phyloP scores from a whole-genome alignment of 1,140 invertebrate species.

The Orchesella cincta region DNA sequence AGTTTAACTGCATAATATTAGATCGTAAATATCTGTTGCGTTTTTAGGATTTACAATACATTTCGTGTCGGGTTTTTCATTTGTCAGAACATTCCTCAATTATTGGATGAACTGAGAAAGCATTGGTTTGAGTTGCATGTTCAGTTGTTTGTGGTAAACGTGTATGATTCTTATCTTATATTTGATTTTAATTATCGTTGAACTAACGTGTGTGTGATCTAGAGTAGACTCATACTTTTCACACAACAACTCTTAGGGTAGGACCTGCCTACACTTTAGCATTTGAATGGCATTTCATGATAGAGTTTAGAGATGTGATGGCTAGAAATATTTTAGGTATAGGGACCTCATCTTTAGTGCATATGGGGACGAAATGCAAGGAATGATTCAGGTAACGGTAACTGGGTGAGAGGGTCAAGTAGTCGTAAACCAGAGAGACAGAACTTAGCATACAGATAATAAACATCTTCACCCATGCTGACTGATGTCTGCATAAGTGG shows the following conservation, averaged over 20 bases:
- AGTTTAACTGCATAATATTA: too few relatives aligned
- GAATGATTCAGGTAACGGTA: background rate
- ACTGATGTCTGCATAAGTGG: too few relatives aligned
- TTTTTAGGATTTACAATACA: too few relatives aligned
- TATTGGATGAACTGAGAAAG: too few relatives aligned
- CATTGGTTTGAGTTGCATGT: too few relatives aligned
- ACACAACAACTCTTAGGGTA: background rate
- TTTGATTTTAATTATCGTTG: too few relatives aligned
- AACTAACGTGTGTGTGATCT: too few relatives aligned
- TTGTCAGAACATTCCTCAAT: too few relatives aligned
- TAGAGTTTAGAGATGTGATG: background rate
- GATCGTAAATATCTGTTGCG: too few relatives aligned
- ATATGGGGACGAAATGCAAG: background rate
- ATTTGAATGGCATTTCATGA: background rate
- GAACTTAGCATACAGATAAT: background rate
- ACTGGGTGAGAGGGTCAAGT: conserved; percentile 9
- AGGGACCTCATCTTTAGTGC: background rate
- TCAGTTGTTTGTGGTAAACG: too few relatives aligned
- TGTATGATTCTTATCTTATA: too few relatives aligned
- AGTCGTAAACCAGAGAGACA: background rate
- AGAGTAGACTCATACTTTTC: background rate
- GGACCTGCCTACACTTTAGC: background rate
- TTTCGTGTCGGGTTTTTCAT: too few relatives aligned
- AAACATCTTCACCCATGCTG: background rate
- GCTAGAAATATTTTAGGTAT: background rate